Evolutionary conservation across 2,797 vertebrate species (phyloP), one percentile per base, ranked within the genome.

Genomic region (Helostoma temminkii): DNA sequence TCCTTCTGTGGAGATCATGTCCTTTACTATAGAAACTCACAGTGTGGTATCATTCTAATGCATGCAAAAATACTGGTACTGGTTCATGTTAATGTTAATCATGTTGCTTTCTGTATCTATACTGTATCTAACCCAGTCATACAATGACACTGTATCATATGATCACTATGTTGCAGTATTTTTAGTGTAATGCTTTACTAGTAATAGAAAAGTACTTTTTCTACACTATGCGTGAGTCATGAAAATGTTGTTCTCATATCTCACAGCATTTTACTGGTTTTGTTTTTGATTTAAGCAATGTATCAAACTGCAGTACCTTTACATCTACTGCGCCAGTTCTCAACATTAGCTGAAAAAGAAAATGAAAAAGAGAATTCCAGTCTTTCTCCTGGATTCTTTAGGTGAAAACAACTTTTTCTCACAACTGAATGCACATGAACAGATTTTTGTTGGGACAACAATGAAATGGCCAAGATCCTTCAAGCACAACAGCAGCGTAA

Each of bases 261-360:
- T 66, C 49, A 57, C 25, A 43, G 42, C 49, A 22, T 64, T 66
- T 53, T 36, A 49, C 16, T 1, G 11, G 12, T 53, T 24, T 18
- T 50, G 18, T 55, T 56, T 62, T 56, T 25, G 22, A 4, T 62
- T 57, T 6, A 21, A 34, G 36, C 62, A 69, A 61, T 10, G 6
- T 28, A 70, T 49, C 49, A 57, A 73, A 36, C 42, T 30, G 47
- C 39, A 47, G 41, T 25, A 36, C 50, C 32, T 73, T 74, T 66
- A 32, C 75, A 46, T 71, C 76, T 66, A 39, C 49, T 53, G 59
- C 45, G 56, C 34, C 9, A 39, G 34, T 43, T 50, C 68, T 47
- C 61, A n/a, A 36, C 24, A 59, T 64, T 34, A 50, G 69, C 83
- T 65, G 24, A 58, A 45, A 78, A 69, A 47, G 21, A 49, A 63